Conservation (phyloP, 2,797 vertebrate genomes). For the Lindbergichthys nudifrons region DNA sequence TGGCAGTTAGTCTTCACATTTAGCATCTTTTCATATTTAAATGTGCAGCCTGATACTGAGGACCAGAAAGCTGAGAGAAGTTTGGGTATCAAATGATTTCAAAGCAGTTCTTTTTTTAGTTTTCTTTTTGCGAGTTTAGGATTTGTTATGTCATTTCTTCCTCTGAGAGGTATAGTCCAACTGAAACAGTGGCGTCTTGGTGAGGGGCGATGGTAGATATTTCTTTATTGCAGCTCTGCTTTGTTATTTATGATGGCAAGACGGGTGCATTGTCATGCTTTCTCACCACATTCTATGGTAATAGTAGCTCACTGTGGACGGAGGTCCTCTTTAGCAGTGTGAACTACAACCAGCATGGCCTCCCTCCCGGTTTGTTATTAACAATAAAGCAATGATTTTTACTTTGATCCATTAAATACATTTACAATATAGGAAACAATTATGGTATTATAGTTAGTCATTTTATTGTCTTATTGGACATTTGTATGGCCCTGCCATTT, state of each 20-base stretch:
- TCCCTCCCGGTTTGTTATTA: neutral
- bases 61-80: neutral
- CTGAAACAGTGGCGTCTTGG: neutral
- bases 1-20: constrained; percentile 41
- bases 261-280: neutral
- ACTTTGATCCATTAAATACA: neutral
- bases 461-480: neutral
- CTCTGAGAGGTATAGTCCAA: neutral
- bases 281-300: constrained; percentile 6
- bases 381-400: neutral
- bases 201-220: neutral
- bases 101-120: neutral
- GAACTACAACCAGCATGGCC: neutral
- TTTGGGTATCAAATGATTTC: neutral
- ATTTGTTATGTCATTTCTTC: constrained; percentile 1
- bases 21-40: constrained; percentile 47
- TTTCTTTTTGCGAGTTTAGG: neutral
- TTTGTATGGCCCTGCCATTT: neutral
- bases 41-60: constrained; percentile 16
- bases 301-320: neutral
- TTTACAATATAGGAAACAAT: neutral
- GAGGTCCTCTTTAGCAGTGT: neutral
- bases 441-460: neutral
- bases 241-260: neutral
- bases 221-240: neutral